A percentile compares a stretch with the other conserved stretches of the same genome.
Conservation (phyloP, 35 echinoderm and acorn worm species). For the Heliocidaris tuberculata region DNA sequence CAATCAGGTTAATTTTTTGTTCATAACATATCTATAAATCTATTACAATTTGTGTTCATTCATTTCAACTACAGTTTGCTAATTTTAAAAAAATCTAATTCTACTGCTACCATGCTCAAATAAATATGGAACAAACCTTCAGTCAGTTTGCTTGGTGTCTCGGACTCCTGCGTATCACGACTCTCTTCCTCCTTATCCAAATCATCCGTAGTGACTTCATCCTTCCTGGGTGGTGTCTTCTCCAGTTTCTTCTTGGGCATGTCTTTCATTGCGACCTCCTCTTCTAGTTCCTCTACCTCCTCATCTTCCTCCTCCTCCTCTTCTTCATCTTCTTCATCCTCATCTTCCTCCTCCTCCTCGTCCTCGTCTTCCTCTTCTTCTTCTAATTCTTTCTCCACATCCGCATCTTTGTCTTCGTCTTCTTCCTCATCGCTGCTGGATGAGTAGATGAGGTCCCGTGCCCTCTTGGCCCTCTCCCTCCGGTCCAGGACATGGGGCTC, state of each 20-base stretch:
- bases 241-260: constrained; percentile 28
- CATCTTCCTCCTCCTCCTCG: constrained; percentile 54
- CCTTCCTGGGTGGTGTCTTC: constrained; percentile 45
- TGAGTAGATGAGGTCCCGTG: constrained; percentile 45
- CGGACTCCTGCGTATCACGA: neutral
- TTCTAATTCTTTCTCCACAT: neutral
- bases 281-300: constrained; percentile 33
- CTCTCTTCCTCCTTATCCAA: constrained; percentile 45
- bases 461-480: constrained; percentile 38
- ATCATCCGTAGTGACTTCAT: constrained; percentile 27
- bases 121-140: neutral
- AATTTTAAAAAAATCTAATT: too few relatives aligned
- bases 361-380: constrained; percentile 45
- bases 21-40: too few relatives aligned
- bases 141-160: constrained; percentile 11
- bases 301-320: constrained; percentile 48
- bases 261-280: neutral
- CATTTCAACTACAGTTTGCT: too few relatives aligned
- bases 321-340: constrained; percentile 37
- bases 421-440: constrained; percentile 69
- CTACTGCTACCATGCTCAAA: too few relatives aligned
- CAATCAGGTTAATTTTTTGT: too few relatives aligned
- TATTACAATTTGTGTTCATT: too few relatives aligned
- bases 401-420: constrained; percentile 44
- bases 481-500: constrained; percentile 40